phyloP scores from a whole-genome alignment of 2,797 vertebrate genomes.

The Gambusia yucatana region DNA sequence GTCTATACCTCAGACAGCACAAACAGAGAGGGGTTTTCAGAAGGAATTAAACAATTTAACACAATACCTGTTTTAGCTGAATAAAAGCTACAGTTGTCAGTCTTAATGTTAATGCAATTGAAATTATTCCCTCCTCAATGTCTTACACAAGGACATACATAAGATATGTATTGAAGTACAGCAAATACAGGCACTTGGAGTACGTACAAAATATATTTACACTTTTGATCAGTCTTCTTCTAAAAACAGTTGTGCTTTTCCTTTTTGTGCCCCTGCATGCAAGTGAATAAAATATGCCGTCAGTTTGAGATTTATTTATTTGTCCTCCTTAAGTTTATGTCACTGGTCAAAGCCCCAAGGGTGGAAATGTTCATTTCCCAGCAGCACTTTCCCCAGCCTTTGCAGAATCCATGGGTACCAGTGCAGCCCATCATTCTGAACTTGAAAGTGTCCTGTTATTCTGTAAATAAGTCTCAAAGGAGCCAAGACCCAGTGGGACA shows the following conservation, averaged over 20 bases:
- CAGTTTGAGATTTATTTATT: slow-evolving; percentile 36
- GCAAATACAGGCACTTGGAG: slow-evolving; percentile 46
- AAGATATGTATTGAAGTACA: slow-evolving; percentile 36
- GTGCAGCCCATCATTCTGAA: slow-evolving; percentile 85
- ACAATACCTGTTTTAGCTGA: background rate
- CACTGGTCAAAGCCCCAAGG: slow-evolving; percentile 79
- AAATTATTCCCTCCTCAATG: background rate
- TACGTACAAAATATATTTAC: slow-evolving; percentile 37
- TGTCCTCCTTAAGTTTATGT: slow-evolving; percentile 34
- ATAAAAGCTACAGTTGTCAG: background rate
- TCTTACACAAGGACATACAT: slow-evolving; percentile 6
- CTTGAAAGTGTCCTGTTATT: slow-evolving; percentile 75
- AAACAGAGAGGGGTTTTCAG: slow-evolving; percentile 15
- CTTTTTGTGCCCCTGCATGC: slow-evolving; percentile 41
- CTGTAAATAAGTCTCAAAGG: slow-evolving; percentile 88
- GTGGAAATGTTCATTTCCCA: slow-evolving; percentile 89
- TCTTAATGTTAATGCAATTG: background rate
- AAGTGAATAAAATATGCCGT: slow-evolving; percentile 30
- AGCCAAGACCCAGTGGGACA: slow-evolving; percentile 90
- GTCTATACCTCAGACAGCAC: slow-evolving; percentile 1
- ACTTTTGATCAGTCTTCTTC: slow-evolving; percentile 26
- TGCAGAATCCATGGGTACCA: slow-evolving; percentile 93
- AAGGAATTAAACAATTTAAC: slow-evolving; percentile 34
- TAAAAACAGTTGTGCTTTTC: slow-evolving; percentile 31
- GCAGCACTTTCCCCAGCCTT: slow-evolving; percentile 84